Base-by-base conservation (phyloP, 1,140 invertebrate genomes). In the Eupristina koningsbergeri region DNA sequence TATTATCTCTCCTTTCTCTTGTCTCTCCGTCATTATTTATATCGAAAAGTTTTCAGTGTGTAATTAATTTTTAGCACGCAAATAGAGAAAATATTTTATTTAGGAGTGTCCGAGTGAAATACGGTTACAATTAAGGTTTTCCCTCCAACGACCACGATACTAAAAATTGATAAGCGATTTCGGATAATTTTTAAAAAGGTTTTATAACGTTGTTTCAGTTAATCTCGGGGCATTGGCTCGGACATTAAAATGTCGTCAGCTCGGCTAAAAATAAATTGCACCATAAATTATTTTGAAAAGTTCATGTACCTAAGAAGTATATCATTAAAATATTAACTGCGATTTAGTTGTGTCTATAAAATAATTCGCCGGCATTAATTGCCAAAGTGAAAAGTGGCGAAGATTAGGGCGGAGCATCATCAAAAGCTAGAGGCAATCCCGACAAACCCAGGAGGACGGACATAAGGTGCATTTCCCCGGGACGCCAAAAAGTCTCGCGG, bases 271-370 rank as follows among this genome's bases (percentile, higher is more conserved):
- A 73, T 69, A 17, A 31, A 81, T 81, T 74, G 61, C 17, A 63
- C 29, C 76, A 22, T 71, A 71, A 41, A 71, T 71, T 41, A 76
- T 53, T 36, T 76, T 36, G 74, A 36, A 6, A 76, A 58, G 19
- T 34, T 45, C 36, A n/a, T 17, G 13, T 22, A 22, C 17, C 19
- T 15, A 17, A 29, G 61, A 58, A 45, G 45, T 63, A n/a, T 77
- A 41, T 77, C 74, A 83, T 76, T 83, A 77, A 83, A 63, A 77
- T 69, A 53, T 75, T 47, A 81, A 31, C 50, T 47, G 34, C 34
- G 50, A 74, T 61, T 53, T 29, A 41, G 74, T 71, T 47, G 47
- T 9, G 45, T 6, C n/a, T 22, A 19, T 31, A 29, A 39, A 15
- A 17, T 29, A 22, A 17, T 15, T 61, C 29, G n/a, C 6, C 15